Evolutionary conservation across 2,888 invertebrate genomes (phyloP), one percentile per base, ranked within the genome.

Genomic region (Machimus atricapillus): DNA sequence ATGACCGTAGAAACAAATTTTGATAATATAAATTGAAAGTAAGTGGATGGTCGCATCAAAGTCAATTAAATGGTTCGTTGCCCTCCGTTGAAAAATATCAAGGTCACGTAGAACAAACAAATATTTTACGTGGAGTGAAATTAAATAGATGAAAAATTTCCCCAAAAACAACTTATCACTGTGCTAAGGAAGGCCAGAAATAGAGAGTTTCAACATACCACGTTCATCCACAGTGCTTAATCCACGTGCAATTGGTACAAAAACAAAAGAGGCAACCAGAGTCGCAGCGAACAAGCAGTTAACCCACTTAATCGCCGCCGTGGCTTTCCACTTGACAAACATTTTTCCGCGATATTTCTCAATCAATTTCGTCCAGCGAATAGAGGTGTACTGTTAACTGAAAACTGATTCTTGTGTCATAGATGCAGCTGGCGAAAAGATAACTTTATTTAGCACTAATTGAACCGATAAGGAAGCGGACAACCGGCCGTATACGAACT

Each of bases 151-250:
- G 77, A 40, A 23, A 78, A 40, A 40, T 74, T 76, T 23, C 40
- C 27, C 40, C 27, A 40, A 19, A 76, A 37, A 52, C 40, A 9
- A 34, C 82, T 56, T 82, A 83, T 58, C 19, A 27, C 27, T 16
- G 23, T 27, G 23, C 3, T 27, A n/a, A 12, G 23, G 58, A 31
- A 31, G 31, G 7, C 58, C 23, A 12, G 66, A 66, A 66, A 66
- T 19, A 66, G 66, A 23, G 19, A 66, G 27, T 66, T 27, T 66
- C n/a, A 27, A 86, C 88, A 76, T 88, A 88, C 88, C 88, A 87
- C 88, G 88, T 88, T 87, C 88, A 87, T 88, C 87, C 9, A 88
- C 85, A 73, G 88, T 87, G 56, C 87, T 87, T 87, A 88, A 87
- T 88, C 88, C 88, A 88, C 77, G 79, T 88, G 88, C 87, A 66